Base-by-base conservation (phyloP, 2,797 vertebrate species). In the Zenarchopterus dispar region DNA sequence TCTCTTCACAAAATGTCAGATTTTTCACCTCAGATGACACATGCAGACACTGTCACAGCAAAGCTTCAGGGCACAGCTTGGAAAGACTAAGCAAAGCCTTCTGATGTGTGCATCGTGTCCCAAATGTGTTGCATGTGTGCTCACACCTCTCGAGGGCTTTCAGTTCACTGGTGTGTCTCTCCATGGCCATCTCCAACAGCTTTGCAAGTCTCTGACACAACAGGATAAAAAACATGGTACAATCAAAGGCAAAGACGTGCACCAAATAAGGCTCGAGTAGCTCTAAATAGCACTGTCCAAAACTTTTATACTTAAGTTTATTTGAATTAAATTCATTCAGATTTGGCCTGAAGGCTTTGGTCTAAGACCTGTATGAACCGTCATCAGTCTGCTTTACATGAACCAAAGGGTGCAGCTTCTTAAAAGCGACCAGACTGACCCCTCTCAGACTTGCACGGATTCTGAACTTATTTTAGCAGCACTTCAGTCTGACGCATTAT, bases 101-200 rank as follows among this genome's bases (percentile, higher is more conserved):
- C 51, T 56, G 56, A 55, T 75, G 67, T 80, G 73, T 61, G 50
- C 73, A 57, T 49, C 70, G 17, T 78, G 73, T 81, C 39, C 68
- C 2, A 26, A 71, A 75, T 41, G 75, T 81, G 80, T 77, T 67
- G 65, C 46, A 58, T 63, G 74, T 70, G 71, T 62, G 73, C 43
- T 79, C 79, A 28, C 87, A 97, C 97, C 84, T 96, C 80, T 93
- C 96, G 79, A 97, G 90, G 4, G 80, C 83, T 89, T 93, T 96
- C 84, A 95, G 81, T 83, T 98, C 97, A 3, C 82, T 86, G 42
- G 79, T 48, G 78, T 99, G 97, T 85, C 77, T 96, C 85, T 97
- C 96, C 57, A 87, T 91, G 76, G 96, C 96, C 69, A 96, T 86
- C 85, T 98, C 96, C 85, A 91, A 77, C 81, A 98, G 94, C 87